These are phyloP conservation scores for Darevskia nairensis DNA, from an alignment of 2,797 vertebrate genomes.

Conservation along the genomic window DNA sequence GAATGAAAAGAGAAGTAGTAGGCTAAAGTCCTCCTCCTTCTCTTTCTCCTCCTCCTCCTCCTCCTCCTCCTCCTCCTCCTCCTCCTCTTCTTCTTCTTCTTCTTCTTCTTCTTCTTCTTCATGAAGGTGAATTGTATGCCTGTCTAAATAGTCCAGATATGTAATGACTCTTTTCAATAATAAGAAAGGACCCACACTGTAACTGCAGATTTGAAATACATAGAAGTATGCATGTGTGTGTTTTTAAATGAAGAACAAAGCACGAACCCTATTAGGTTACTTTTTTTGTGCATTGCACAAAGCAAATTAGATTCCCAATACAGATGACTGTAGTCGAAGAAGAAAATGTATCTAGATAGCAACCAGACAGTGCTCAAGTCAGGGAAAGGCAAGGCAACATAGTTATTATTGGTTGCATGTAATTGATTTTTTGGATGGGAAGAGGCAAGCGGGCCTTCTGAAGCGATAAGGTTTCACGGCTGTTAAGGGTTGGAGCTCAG, in stretches of 20 bases:
- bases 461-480: slow-evolving; percentile 21
- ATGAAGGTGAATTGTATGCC: not conserved
- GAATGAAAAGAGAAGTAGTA: not conserved
- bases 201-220: not conserved
- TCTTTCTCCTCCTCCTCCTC: no score
- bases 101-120: not conserved
- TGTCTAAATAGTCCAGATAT: not conserved
- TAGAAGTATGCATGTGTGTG: not conserved
- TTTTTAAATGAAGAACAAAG: slow-evolving; percentile 17
- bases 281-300: slow-evolving; percentile 42
- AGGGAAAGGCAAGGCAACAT: slow-evolving; percentile 34
- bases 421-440: slow-evolving; percentile 47
- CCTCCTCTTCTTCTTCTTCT: no score
- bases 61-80: no score
- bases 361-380: slow-evolving; percentile 11
- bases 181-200: not conserved
- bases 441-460: not conserved
- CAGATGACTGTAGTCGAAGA: not conserved
- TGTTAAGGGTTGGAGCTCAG: slow-evolving; percentile 10
- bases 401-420: slow-evolving; percentile 36
- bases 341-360: slow-evolving; percentile 39
- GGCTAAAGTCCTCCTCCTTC: not conserved
- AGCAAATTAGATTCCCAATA: slow-evolving; percentile 23
- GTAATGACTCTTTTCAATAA: slow-evolving; percentile 4
- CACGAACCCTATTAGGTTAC: slow-evolving; percentile 5